A percentile compares a stretch with the other conserved stretches of the same genome.
Evolutionary conservation across 2,888 invertebrate genomes (phyloP).

Genomic region (Gonocerus acuteangulatus): DNA sequence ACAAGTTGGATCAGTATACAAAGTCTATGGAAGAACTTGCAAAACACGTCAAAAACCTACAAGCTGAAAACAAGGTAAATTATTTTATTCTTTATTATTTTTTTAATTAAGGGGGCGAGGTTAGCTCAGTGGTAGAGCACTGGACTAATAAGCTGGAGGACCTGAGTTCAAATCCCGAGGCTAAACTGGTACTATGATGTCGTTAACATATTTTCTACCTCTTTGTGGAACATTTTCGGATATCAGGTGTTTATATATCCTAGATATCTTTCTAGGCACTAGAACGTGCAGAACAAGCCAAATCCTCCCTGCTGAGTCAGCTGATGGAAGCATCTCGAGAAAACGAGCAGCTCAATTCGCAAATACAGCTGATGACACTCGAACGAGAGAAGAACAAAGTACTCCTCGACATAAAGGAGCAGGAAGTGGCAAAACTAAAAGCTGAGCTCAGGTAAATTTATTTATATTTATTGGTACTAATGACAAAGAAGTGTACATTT

Average conservation of each 20-base stretch:
- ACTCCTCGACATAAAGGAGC: slow-evolving; percentile 15
- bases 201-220: no score
- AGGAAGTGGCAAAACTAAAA: slow-evolving; percentile 12
- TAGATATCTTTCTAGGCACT: no score
- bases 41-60: background rate
- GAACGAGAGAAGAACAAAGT: slow-evolving; percentile 21
- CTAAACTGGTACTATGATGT: no score
- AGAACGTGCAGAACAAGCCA: slow-evolving; percentile 7
- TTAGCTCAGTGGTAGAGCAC: no score
- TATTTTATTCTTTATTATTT: no score
- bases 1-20: slow-evolving; percentile 12
- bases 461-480: no score
- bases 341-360: slow-evolving; percentile 9
- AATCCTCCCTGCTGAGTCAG: background rate
- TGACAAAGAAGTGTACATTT: no score
- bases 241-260: no score
- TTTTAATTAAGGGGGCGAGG: no score
- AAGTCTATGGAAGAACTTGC: slow-evolving; percentile 13
- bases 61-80: slow-evolving; percentile 15
- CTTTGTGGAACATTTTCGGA: no score
- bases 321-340: slow-evolving; percentile 17
- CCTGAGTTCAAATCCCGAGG: no score
- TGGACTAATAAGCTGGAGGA: no score
- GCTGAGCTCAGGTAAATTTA: slow-evolving; percentile 10
- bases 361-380: slow-evolving; percentile 3